Conservation (phyloP, 2,888 invertebrate genomes). For the Drosophila rellima region DNA sequence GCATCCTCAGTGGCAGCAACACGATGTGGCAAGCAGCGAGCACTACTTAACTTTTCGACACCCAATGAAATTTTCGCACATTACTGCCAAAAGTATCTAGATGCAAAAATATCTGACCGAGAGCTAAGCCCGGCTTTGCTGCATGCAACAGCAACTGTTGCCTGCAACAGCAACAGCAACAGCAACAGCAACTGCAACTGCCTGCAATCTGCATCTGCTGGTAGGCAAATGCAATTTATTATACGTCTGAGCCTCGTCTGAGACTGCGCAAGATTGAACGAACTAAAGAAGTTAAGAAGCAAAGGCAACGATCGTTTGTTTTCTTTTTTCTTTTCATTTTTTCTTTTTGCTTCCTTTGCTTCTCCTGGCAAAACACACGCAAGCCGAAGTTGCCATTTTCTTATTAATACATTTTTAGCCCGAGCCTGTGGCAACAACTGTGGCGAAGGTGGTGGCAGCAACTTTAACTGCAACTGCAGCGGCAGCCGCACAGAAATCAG, state of each 20-base stretch:
- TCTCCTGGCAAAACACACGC: no score
- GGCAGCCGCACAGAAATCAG: constrained; percentile 76
- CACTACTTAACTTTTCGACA: constrained; percentile 84
- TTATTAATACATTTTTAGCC: constrained; percentile 84
- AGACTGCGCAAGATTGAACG: constrained; percentile 30
- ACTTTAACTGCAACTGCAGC: constrained; percentile 3
- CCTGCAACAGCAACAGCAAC: constrained; percentile 30
- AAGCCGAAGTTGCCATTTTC: constrained; percentile 68
- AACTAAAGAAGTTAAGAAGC: neutral
- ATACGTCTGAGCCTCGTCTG: constrained; percentile 75
- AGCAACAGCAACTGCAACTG: constrained; percentile 21
- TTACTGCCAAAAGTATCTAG: constrained; percentile 85
- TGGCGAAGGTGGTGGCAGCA: constrained; percentile 27
- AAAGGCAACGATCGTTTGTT: constrained; percentile 9
- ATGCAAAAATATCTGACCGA: constrained; percentile 76
- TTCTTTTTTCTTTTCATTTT: neutral
- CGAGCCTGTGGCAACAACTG: constrained; percentile 17
- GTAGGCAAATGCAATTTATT: constrained; percentile 81
- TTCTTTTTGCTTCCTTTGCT: constrained; percentile 40
- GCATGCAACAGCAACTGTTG: constrained; percentile 64
- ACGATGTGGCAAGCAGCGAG: constrained; percentile 64
- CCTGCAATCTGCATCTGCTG: constrained; percentile 53
- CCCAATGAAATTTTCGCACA: constrained; percentile 84
- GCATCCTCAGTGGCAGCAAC: constrained; percentile 10
- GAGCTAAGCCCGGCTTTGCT: constrained; percentile 37